Conservation (phyloP, 53 echinoderm and acorn worm species). For the Holothuria leucospilota region DNA sequence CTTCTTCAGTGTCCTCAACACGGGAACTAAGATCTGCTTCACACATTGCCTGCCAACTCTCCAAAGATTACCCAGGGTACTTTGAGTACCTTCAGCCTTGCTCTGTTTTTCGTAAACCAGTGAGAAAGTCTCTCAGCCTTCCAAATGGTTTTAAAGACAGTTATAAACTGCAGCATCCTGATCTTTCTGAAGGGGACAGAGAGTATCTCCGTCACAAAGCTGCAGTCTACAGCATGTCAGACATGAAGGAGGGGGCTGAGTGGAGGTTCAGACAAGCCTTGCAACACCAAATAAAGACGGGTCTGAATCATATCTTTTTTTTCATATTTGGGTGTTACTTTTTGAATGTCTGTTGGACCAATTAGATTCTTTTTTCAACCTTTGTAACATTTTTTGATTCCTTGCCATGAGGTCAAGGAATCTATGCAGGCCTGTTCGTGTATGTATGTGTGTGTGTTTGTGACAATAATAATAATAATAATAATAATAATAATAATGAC, state of each 20-base stretch:
- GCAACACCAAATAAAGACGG: constrained; percentile 77
- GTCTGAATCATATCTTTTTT: constrained; percentile 37
- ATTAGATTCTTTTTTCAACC: no score
- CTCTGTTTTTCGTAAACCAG: constrained; percentile 79
- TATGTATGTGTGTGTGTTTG: no score
- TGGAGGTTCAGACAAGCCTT: constrained; percentile 74
- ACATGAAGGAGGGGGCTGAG: constrained; percentile 82
- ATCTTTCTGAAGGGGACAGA: constrained; percentile 75
- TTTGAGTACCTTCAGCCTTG: constrained; percentile 75
- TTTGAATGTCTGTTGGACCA: no score
- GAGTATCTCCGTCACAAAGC: constrained; percentile 90
- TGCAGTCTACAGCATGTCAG: constrained; percentile 83
- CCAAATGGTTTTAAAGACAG: constrained; percentile 88
- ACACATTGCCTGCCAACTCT: constrained; percentile 72
- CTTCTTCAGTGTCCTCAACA: constrained; percentile 50
- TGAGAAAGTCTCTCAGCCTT: constrained; percentile 63
- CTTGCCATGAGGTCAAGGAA: no score
- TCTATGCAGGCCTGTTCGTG: no score
- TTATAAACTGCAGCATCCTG: constrained; percentile 82
- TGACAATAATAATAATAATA: no score
- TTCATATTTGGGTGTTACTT: no score
- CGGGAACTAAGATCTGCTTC: constrained; percentile 31
- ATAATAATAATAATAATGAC: no score
- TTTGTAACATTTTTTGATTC: no score
- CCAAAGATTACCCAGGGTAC: constrained; percentile 80